Evolutionary conservation across 2,113 vertebrate species (phyloP).

Genomic region (Epinephelus fuscoguttatus): DNA sequence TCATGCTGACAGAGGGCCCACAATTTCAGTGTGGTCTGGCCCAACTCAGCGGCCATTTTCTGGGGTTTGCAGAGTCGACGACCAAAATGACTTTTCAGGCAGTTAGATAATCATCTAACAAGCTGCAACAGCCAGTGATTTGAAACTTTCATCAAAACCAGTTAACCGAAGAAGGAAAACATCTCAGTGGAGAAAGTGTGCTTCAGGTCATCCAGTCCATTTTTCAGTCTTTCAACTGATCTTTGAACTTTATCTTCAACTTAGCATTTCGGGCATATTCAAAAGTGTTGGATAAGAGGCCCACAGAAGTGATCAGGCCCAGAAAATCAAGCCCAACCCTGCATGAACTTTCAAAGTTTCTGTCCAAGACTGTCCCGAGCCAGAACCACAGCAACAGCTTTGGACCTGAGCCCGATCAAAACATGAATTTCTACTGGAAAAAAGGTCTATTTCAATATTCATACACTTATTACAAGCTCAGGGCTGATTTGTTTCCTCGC

Average conservation of each 20-base stretch:
- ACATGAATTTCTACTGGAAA: too few relatives aligned
- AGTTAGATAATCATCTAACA: not conserved
- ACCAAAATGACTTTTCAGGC: not conserved
- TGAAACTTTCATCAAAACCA: not conserved
- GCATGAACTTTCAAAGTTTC: too few relatives aligned
- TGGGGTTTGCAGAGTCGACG: not conserved
- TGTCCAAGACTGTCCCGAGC: too few relatives aligned
- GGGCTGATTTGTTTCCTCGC: too few relatives aligned
- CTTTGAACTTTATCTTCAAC: not conserved
- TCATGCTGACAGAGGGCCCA: not conserved
- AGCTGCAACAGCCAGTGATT: not conserved
- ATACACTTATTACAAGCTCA: too few relatives aligned
- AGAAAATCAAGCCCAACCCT: too few relatives aligned
- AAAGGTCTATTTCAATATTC: too few relatives aligned
- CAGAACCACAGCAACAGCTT: too few relatives aligned
- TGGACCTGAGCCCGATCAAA: too few relatives aligned
- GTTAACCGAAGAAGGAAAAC: not conserved
- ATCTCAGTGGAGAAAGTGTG: not conserved
- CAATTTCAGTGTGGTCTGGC: not conserved
- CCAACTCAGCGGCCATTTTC: not conserved
- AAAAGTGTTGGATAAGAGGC: not conserved
- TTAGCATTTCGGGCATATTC: not conserved
- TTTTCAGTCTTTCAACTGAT: not conserved
- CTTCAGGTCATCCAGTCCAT: not conserved
- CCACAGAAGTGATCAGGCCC: not conserved